Percentiles rank a stretch among this genome's conserved stretches.
Evolutionary conservation across 2,888 invertebrate species (phyloP).

Genomic region (Ophion slaviceki): DNA sequence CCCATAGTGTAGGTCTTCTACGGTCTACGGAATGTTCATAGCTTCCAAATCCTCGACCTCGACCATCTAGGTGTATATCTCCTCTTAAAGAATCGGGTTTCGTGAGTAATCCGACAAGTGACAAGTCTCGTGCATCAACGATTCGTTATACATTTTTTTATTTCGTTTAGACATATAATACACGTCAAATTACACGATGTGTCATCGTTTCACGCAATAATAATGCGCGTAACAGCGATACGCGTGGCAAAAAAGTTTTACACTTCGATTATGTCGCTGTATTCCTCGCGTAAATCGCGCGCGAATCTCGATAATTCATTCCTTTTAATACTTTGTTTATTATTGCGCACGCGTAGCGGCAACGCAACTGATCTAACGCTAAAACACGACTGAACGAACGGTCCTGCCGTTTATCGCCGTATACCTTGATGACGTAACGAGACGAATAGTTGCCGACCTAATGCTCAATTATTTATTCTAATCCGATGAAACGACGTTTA

Average conservation of each 20-base stretch:
- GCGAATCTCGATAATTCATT: conserved; percentile 18
- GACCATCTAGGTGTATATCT: too few species aligned
- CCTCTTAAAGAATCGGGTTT: too few species aligned
- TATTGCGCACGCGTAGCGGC: conserved; percentile 33
- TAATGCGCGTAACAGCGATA: conserved; percentile 21
- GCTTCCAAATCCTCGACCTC: too few species aligned
- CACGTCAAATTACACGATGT: conserved; percentile 56
- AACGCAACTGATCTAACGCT: conserved; percentile 26
- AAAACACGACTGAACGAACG: conserved; percentile 59
- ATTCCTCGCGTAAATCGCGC: conserved; percentile 6
- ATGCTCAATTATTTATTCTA: conserved; percentile 41
- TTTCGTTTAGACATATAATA: conserved; percentile 49
- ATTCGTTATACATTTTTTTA: conserved; percentile 52
- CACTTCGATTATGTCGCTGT: not conserved
- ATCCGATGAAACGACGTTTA: conserved; percentile 31
- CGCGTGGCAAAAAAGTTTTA: conserved; percentile 37
- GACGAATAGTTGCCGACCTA: conserved; percentile 38
- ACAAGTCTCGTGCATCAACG: not conserved
- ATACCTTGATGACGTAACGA: conserved; percentile 44
- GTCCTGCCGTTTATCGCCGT: conserved; percentile 63
- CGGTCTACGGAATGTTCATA: too few species aligned
- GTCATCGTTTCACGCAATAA: conserved; percentile 38
- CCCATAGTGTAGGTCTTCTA: too few species aligned
- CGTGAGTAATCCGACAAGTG: not conserved
- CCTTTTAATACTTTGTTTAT: conserved; percentile 35